phyloP scores from a whole-genome alignment of 2,888 invertebrate species.

The Aphrophora alni region DNA sequence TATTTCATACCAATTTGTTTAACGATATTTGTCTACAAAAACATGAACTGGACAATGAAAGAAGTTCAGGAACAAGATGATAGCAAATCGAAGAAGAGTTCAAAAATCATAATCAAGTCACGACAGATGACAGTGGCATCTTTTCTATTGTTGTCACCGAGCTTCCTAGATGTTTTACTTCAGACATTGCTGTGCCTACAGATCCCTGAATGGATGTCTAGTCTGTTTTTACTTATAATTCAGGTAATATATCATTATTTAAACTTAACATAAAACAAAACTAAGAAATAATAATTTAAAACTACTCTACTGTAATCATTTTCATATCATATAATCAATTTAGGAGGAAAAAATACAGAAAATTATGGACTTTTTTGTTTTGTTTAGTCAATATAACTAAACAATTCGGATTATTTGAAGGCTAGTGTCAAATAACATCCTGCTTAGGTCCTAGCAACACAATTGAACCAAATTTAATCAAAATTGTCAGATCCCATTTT shows the following conservation, averaged over 20 bases:
- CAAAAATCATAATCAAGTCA: not conserved
- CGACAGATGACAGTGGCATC: constrained; percentile 1
- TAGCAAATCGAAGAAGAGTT: not conserved
- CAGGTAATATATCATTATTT: not conserved
- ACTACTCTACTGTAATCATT: too few relatives aligned
- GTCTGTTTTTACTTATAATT: not conserved
- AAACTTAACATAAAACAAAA: too few relatives aligned
- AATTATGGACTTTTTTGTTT: too few relatives aligned
- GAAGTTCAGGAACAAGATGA: not conserved
- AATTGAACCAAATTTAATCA: too few relatives aligned
- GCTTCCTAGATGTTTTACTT: not conserved
- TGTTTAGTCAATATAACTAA: too few relatives aligned
- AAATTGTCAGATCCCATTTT: too few relatives aligned
- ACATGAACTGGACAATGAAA: not conserved
- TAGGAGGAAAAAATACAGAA: too few relatives aligned
- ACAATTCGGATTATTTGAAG: too few relatives aligned
- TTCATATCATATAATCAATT: too few relatives aligned
- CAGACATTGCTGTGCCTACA: not conserved
- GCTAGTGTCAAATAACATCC: too few relatives aligned
- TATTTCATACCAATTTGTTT: not conserved
- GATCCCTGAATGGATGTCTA: not conserved
- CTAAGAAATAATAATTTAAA: too few relatives aligned
- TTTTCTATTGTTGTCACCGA: not conserved
- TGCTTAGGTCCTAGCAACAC: too few relatives aligned
- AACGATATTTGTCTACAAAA: not conserved